Base-by-base conservation (phyloP, 2,888 invertebrate species). In the Melieria picta region DNA sequence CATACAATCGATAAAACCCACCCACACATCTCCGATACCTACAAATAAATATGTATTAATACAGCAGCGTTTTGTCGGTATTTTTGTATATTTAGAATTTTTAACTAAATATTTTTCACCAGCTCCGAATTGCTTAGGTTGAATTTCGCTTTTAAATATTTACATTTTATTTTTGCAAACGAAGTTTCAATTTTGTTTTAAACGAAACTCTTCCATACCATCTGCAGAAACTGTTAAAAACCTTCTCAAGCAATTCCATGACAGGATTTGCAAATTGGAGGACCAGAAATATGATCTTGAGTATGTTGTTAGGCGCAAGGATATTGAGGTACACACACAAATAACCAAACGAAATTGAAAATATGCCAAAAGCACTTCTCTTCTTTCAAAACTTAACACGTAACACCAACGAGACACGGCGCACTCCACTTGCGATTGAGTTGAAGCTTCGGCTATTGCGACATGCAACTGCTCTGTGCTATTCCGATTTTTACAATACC, bases 281-380 rank as follows among this genome's bases (percentile, higher is more conserved):
- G 94, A 94, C 85, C 91, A 93, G 88, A 99, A 98, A 90, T 99
- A 94, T 91, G 99, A 99, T 92, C 92, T 98, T 92, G 99, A 99
- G 91, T 94, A 94, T 91, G 90, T 95, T 90, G 97, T 98, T 89
- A 95, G 95, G 90, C 94, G 94, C 91, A 99, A 99, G 94, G 99
- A 99, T 89, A 93, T 93, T 89, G 97, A 98, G 96, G 98, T 98
- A 94, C 91, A 91, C 86, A 82, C 77, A 83, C 74, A 76, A 61
- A 64, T 47, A 69, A 46, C 48, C 11, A 60, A 67, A 70, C 61
- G 62, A 61, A 63, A 61, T 69, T 10, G 16, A 61, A 65, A 57
- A 5, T 57, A 57, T 7, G 45, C 45, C 7, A 30, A 61, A 60
- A 60, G 9, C 10, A 42, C 61, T n/a, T 42, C 42, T 10, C n/a